Percentiles rank a stretch among this genome's conserved stretches.
Evolutionary conservation across 2,113 vertebrate species (phyloP).

Genomic region (Nyctereutes procyonoides): DNA sequence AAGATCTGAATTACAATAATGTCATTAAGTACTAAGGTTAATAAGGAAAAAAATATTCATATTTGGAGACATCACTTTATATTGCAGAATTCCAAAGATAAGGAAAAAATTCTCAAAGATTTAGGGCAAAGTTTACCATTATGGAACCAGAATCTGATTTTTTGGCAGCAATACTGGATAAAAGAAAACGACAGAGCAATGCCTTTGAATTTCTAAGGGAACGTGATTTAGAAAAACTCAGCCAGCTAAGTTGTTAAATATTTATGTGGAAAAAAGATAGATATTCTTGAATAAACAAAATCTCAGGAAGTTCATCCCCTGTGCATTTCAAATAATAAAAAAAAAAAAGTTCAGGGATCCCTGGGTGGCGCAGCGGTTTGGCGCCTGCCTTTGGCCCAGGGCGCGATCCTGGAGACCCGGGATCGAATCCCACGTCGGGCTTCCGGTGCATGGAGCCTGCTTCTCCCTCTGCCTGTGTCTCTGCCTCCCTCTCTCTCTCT

Average conservation of each 20-base stretch:
- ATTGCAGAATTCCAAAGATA: slow-evolving; percentile 37
- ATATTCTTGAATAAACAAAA: background rate
- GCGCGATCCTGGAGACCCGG: too few relatives aligned
- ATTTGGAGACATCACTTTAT: background rate
- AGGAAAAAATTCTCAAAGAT: background rate
- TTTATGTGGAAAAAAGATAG: background rate
- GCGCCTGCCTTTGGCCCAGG: too few relatives aligned
- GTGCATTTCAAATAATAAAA: background rate
- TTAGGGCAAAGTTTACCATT: background rate
- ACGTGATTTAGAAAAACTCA: slow-evolving; percentile 4
- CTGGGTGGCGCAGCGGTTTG: background rate
- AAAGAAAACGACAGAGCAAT: background rate
- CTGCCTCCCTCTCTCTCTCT: too few relatives aligned
- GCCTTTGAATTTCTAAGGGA: slow-evolving; percentile 13
- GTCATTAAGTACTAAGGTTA: background rate
- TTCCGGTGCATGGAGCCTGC: too few relatives aligned
- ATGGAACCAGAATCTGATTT: background rate
- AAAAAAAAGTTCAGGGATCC: background rate
- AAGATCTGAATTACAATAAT: background rate
- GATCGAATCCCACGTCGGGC: too few relatives aligned
- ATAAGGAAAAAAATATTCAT: background rate
- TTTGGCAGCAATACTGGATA: background rate
- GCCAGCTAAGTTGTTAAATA: background rate
- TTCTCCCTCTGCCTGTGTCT: too few relatives aligned
- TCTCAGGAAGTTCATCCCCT: background rate